Evolutionary conservation across 2,797 vertebrate genomes (phyloP).

Genomic region (Alosa sapidissima): DNA sequence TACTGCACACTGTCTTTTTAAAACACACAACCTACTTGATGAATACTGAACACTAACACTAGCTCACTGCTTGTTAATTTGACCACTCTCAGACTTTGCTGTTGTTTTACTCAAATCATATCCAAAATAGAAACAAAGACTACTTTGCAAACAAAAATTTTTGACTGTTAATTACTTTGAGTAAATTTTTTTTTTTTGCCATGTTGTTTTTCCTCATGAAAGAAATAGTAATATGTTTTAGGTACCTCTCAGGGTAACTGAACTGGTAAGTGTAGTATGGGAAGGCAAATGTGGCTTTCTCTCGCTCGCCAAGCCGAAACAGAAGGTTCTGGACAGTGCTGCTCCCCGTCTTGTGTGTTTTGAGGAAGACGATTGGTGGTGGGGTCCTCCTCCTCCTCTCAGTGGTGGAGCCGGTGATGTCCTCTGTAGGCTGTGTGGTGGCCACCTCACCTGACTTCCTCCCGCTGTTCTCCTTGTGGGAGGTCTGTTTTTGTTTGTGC

Average conservation of each 20-base stretch:
- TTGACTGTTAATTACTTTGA: background rate
- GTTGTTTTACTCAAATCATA: background rate
- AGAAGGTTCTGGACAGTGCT: constrained; percentile 62
- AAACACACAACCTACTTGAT: background rate
- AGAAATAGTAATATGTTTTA: background rate
- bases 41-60: background rate
- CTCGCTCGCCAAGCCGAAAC: constrained; percentile 54
- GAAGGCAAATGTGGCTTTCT: constrained; percentile 55
- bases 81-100: background rate
- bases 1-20: background rate
- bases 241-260: constrained; percentile 55
- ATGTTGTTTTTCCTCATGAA: background rate
- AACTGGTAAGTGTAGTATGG: constrained; percentile 57
- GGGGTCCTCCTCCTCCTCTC: constrained; percentile 28
- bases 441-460: background rate
- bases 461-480: constrained; percentile 18
- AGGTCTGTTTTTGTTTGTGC: background rate
- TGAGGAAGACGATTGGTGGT: constrained; percentile 52
- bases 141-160: background rate
- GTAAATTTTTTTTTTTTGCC: background rate
- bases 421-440: background rate
- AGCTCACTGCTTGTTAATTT: background rate
- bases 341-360: constrained; percentile 59
- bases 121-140: background rate
- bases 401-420: background rate